phyloP scores from a whole-genome alignment of 92 coral and sea anemone species.

The Palythoa caribaeorum region DNA sequence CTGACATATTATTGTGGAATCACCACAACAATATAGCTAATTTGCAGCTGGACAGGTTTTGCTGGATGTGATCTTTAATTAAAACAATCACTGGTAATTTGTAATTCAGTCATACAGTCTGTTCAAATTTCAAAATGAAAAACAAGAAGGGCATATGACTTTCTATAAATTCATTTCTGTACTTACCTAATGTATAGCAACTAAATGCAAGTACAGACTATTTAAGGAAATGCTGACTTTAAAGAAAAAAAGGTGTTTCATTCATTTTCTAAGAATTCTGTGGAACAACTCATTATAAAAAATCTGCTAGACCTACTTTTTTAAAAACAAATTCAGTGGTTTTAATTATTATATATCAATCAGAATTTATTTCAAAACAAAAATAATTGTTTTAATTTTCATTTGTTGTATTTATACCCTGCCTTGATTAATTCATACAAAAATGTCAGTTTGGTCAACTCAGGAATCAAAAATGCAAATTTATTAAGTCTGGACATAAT shows the following conservation, averaged over 20 bases:
- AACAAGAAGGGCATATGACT: not conserved
- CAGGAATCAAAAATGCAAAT: constrained; percentile 29
- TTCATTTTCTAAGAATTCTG: not conserved
- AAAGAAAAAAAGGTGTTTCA: not conserved
- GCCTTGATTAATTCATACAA: not conserved
- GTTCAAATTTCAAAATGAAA: not conserved
- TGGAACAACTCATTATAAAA: not conserved
- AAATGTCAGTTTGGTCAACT: not conserved
- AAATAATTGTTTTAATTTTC: not conserved
- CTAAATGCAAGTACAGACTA: not conserved
- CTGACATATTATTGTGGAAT: not conserved
- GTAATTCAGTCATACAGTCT: not conserved
- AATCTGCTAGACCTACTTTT: constrained; percentile 3
- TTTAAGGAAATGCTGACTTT: not conserved
- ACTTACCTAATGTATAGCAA: not conserved
- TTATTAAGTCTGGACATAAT: not conserved
- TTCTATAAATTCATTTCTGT: not conserved
- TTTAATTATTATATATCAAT: not conserved
- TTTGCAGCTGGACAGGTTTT: not conserved
- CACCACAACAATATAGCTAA: constrained; percentile 2
- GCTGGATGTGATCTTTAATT: not conserved
- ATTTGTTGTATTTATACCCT: not conserved
- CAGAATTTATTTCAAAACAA: not conserved
- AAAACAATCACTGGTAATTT: not conserved
- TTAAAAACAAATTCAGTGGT: not conserved